Conservation (phyloP, 1,140 invertebrate species). For the Dreissena polymorpha region DNA sequence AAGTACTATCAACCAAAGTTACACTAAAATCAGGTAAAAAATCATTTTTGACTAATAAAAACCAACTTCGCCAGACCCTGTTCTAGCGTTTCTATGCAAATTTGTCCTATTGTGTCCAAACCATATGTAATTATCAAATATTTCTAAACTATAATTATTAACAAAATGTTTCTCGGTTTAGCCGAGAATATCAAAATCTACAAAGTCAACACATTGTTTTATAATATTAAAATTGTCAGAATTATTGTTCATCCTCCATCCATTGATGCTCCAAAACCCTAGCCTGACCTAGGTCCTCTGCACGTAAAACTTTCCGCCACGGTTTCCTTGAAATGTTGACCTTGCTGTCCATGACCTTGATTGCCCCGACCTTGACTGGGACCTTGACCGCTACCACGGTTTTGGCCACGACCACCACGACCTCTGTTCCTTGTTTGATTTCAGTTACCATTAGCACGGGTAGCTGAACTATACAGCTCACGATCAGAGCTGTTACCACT, state of each 20-base stretch:
- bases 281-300: background rate
- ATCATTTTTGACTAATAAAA: conserved; percentile 40
- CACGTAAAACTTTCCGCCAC: background rate
- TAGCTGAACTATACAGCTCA: background rate
- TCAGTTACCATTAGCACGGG: background rate
- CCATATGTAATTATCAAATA: conserved; percentile 44
- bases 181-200: conserved; percentile 36
- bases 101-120: conserved; percentile 30
- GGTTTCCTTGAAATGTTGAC: background rate
- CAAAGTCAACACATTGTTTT: conserved; percentile 8
- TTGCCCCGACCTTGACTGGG: background rate
- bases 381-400: too few species aligned
- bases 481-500: conserved; percentile 17
- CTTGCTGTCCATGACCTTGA: background rate
- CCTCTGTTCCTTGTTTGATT: too few species aligned
- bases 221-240: conserved; percentile 12
- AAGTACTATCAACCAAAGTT: conserved; percentile 54
- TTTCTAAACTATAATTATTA: background rate
- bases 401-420: too few species aligned
- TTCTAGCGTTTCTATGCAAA: conserved; percentile 32
- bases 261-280: conserved; percentile 13
- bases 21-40: conserved; percentile 32
- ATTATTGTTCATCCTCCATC: conserved; percentile 1
- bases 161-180: conserved; percentile 23
- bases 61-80: conserved; percentile 34